Evolutionary conservation across 2,797 vertebrate genomes (phyloP).

Genomic region (Scolopax bukidnonensis): DNA sequence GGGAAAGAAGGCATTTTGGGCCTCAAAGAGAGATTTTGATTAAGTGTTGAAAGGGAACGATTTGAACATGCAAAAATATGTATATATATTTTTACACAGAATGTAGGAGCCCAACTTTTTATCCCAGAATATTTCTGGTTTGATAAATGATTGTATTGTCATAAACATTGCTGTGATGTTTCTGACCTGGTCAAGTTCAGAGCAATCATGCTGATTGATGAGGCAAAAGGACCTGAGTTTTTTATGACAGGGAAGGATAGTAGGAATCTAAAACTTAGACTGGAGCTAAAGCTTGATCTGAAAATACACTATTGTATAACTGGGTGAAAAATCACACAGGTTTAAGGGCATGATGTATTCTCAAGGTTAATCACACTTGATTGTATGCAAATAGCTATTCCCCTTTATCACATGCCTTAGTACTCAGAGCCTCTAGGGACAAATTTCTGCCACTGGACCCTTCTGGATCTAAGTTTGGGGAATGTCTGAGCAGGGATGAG

Average conservation of each 20-base stretch:
- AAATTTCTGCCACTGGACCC: not conserved
- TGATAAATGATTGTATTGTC: not conserved
- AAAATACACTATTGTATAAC: not conserved
- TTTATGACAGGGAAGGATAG: fast-evolving
- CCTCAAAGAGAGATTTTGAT: not conserved
- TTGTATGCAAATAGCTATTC: not conserved
- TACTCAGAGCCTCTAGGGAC: not conserved
- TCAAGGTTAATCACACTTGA: not conserved
- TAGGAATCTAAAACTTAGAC: not conserved
- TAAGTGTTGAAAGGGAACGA: not conserved
- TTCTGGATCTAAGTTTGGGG: not conserved
- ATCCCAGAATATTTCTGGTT: not conserved
- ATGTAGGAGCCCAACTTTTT: not conserved
- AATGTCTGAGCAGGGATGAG: not conserved
- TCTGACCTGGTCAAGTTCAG: not conserved
- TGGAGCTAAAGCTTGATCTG: not conserved
- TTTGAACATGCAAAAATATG: not conserved
- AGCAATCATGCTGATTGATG: not conserved
- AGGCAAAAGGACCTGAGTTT: not conserved
- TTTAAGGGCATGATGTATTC: not conserved
- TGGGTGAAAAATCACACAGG: not conserved
- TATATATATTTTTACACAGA: not conserved
- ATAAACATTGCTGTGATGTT: not conserved
- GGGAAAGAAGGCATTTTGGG: not conserved
- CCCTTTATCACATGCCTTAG: too few relatives aligned